Percentiles rank a stretch among this genome's conserved stretches.
Evolutionary conservation across 2,113 vertebrate genomes (phyloP).

Genomic region (Grus americana): DNA sequence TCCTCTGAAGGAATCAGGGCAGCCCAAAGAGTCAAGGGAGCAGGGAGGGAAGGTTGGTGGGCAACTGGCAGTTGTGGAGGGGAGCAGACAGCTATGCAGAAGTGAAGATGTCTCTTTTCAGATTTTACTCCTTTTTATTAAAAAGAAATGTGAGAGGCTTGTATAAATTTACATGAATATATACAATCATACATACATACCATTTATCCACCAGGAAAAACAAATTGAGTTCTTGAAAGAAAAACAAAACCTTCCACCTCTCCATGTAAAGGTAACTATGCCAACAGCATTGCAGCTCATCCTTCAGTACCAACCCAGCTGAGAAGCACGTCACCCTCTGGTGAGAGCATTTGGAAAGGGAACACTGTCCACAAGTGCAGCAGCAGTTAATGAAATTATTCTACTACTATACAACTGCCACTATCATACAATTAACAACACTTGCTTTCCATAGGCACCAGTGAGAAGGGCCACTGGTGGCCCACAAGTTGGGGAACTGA

Average conservation of each 20-base stretch:
- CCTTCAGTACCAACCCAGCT: neutral
- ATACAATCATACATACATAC: neutral
- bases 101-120: neutral
- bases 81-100: neutral
- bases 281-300: neutral
- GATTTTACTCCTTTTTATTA: neutral
- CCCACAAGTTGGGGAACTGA: neutral
- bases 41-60: neutral
- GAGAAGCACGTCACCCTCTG: neutral
- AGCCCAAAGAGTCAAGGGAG: neutral
- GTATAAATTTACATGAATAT: neutral
- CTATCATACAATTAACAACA: neutral
- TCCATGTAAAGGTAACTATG: fast-evolving
- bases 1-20: neutral
- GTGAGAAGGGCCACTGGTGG: neutral
- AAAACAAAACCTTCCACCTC: neutral
- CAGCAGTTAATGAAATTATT: neutral
- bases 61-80: neutral
- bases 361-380: neutral
- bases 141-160: neutral
- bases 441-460: neutral
- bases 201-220: neutral
- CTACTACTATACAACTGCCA: neutral
- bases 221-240: neutral
- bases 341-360: neutral